Base-by-base conservation (phyloP, 2,888 invertebrate genomes). In the Eudemis profundana region DNA sequence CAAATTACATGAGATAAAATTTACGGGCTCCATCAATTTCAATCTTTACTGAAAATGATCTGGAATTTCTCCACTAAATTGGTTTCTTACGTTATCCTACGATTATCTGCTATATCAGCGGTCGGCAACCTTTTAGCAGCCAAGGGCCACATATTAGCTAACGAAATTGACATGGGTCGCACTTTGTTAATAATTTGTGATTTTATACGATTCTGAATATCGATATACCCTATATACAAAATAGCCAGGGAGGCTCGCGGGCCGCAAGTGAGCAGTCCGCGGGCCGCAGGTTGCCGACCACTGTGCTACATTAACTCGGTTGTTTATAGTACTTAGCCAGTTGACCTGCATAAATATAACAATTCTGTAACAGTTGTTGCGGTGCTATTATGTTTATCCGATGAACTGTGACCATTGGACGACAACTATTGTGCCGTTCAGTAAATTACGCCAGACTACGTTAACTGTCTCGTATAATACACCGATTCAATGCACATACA, bases 341-440 rank as follows among this genome's bases (percentile, higher is more conserved):
- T 46, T 44, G 59, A 51, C 59, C 59, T 49, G 47, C 27, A 63
- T 47, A 14, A 33, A 46, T 21, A 60, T 19, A 59, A 29, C 12
- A 44, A 59, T 59, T 50, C 36, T 27, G 64, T 17, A 51, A 59
- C 57, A 42, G 17, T 44, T 51, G 64, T 59, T 46, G 59, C 50
- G 12, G 21, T 12, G 42, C n/a, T 17, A 53, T 65, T 65, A 53
- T 65, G 53, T 51, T 65, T 65, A 60, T 60, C 33, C 65, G 46
- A 65, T 65, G 65, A 53, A 65, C 60, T 53, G 65, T 53, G 38
- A 60, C 65, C 53, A 44, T 53, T 61, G 59, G 27, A 46, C 21
- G 23, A 44, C 38, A 42, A 29, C 49, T 60, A 64, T 59, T 59
- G 59, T 59, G 50, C 42, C n/a, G 33, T 17, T 56, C 53, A 40